Percentiles rank a stretch among this genome's conserved stretches.
phyloP scores from a whole-genome alignment of 2,113 vertebrate genomes.

The pig (Sus scrofa) region T2T-Sscrofa CM000824.6:52872501-52873000 shows the following conservation, averaged over 20 bases:
- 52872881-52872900: background rate
- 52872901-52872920: background rate
- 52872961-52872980: background rate
- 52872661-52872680: background rate
- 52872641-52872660: background rate
- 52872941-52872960: background rate
- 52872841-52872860: background rate
- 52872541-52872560: background rate
- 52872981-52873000: background rate
- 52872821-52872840: constrained; percentile 28
- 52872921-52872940: background rate
- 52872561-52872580: background rate
- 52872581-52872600: background rate
- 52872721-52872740: background rate
- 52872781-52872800: constrained; percentile 55
- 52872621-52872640: background rate
- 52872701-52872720: background rate
- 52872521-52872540: constrained; percentile 17
- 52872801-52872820: constrained; percentile 56
- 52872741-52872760: background rate
- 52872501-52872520: too few relatives aligned
- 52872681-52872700: background rate
- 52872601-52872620: background rate
- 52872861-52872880: background rate
- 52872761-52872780: constrained; percentile 40